Base-by-base conservation (phyloP, 2,113 vertebrate genomes). In the Aythya baeri region DNA sequence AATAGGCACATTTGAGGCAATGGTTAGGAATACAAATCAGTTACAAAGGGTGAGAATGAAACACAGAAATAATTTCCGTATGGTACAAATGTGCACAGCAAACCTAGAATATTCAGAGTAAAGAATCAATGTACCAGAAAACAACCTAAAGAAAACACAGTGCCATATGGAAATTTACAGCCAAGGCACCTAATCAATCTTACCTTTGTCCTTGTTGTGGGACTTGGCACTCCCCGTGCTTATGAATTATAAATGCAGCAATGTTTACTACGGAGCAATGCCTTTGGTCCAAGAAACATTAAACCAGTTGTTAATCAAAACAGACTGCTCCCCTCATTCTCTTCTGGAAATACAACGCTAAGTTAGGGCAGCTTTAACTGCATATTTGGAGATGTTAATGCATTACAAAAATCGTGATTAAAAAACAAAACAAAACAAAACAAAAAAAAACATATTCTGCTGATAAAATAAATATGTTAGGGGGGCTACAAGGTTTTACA, bases 211-310 rank as follows among this genome's bases (percentile, higher is more conserved):
- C 66, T 92, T 0, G 0, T 44, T 44, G 58, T 41, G 66, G 78
- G 89, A 93, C 50, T 84, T 84, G 83, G 73, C 88, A 65, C 20
- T 96, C 95, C 65, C 86, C 23, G 25, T 62, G 71, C 81, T 92
- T 82, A 89, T 94, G 68, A 92, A 97, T 97, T 94, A 92, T 90
- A 95, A 92, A 95, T 78, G 76, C 63, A 88, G 67, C 46, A 44
- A 43, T 0, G 3, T 80, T 93, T 93, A 61, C 65, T 91, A 55
- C 52, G 86, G 79, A 91, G 67, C 73, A 68, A 55, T 77, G 65
- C 23, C 72, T 81, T 77, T 77, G 61, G 59, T 83, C 83, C 73
- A 83, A 93, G 72, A 80, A 88, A 86, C 26, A 44, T 83, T 65
- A 74, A 86, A 72, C 32, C 23, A 50, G 38, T 32, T 83, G 38